These are phyloP conservation scores for Nowickia ferox DNA, from an alignment of 2,888 invertebrate genomes.

Conservation along the genomic window DNA sequence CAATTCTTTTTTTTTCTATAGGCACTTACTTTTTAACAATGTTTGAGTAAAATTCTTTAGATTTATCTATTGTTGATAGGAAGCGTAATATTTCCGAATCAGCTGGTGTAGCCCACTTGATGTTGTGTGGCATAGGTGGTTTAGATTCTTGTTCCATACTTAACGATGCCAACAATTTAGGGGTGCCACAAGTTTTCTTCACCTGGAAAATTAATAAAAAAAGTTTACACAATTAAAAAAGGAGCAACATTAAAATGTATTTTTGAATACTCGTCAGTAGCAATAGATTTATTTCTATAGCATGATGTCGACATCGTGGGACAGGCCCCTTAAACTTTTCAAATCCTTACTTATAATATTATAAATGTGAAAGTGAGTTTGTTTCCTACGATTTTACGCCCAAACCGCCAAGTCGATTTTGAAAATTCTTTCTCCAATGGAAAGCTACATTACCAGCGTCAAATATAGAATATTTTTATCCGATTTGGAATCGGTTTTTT, in stretches of 20 bases:
- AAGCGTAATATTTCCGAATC: conserved; percentile 87
- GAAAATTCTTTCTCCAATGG: too few relatives aligned
- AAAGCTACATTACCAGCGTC: too few relatives aligned
- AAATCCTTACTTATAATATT: too few relatives aligned
- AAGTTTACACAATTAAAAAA: not conserved
- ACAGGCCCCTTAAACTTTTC: too few relatives aligned
- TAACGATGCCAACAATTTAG: conserved; percentile 81
- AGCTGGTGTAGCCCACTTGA: conserved; percentile 86
- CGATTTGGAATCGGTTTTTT: too few relatives aligned
- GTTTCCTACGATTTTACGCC: too few relatives aligned
- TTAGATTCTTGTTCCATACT: conserved; percentile 78
- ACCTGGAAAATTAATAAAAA: conserved; percentile 83
- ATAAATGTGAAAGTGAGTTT: too few relatives aligned
- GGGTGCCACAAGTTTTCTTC: conserved; percentile 84
- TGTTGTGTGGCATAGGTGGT: conserved; percentile 83
- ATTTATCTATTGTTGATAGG: conserved; percentile 87
- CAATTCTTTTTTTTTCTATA: not conserved
- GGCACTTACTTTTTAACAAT: conserved; percentile 87
- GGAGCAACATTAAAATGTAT: not conserved
- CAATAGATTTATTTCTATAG: too few relatives aligned
- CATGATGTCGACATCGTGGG: too few relatives aligned
- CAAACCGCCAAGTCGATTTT: too few relatives aligned
- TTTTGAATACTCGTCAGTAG: too few relatives aligned
- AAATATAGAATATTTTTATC: too few relatives aligned
- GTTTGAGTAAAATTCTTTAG: conserved; percentile 92